Base-by-base conservation (phyloP, 2,113 vertebrate genomes). In the Gadus chalcogrammus region DNA sequence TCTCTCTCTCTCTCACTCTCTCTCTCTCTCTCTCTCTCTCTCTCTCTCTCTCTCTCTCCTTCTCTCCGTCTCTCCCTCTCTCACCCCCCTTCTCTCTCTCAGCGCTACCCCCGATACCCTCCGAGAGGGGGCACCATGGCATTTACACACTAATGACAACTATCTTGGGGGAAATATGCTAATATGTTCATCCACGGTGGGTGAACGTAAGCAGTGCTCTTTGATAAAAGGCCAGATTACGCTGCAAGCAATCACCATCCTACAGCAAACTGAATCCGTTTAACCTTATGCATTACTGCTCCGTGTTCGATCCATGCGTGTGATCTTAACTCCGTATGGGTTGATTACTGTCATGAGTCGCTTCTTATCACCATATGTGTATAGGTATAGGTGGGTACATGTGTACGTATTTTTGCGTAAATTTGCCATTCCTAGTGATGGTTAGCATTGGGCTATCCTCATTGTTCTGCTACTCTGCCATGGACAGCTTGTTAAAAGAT, bases 61-160 rank as follows among this genome's bases (percentile, higher is more conserved):
- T 61, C 60, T 64, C 28, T 64, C 63, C 35, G 4, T 64, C 4
- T 65, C 12, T n/a, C 69, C 18, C 9, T 17, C 18, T 65, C 35
- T 75, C 68, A 71, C 69, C 61, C 67, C 67, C 58, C 27, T 61
- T 48, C 42, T 28, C 9, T 17, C 18, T 65, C 35, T 75, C 68
- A 72, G 63, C 61, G 80, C 69, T 55, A 65, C 68, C 58, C 27
- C 61, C 42, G 75, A 83, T 76, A 84, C 78, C 77, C 81, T 79
- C 66, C 12, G 71, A 73, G 72, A 77, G 65, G 48, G 71, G 67
- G 56, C 61, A 85, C 80, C 79, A 78, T 90, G 85, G 82, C 87
- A 89, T 90, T 90, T 87, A 82, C 76, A 72, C 80, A 20, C 80
- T 82, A 85, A 87, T 88, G 79, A 85, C 87, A 89, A 89, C 89